Evolutionary conservation across 2,113 vertebrate genomes (phyloP).

Genomic region (Struthidea cinerea): DNA sequence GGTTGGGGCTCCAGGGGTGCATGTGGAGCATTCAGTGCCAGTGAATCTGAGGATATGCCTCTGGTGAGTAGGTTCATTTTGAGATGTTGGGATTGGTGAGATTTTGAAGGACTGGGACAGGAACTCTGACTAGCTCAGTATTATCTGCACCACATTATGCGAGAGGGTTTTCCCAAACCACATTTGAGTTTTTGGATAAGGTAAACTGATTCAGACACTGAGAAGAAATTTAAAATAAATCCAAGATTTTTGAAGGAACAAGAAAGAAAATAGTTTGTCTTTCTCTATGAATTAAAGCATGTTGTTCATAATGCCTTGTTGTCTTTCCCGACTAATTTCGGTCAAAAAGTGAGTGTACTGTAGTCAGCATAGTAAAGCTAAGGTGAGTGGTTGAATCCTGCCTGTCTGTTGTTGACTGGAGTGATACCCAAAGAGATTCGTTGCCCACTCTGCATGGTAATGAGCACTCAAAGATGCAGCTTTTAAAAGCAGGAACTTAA

Average conservation of each 20-base stretch:
- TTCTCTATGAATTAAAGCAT: background rate
- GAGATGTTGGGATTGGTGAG: background rate
- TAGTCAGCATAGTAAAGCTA: background rate
- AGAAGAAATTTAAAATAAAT: background rate
- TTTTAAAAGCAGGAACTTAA: conserved; percentile 25
- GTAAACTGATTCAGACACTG: background rate
- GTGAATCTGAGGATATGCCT: background rate
- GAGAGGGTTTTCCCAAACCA: fast-evolving
- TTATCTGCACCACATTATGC: background rate
- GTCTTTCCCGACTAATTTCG: background rate
- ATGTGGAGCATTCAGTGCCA: too few relatives aligned
- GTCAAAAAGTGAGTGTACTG: background rate
- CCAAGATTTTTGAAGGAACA: background rate
- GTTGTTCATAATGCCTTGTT: background rate
- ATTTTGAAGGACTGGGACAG: background rate
- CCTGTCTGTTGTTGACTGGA: background rate
- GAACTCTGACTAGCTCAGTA: background rate
- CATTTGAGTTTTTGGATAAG: background rate
- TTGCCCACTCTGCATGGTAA: background rate
- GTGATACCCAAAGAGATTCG: background rate
- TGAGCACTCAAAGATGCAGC: background rate
- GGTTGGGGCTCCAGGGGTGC: background rate
- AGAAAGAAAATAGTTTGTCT: background rate
- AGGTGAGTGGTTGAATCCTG: background rate
- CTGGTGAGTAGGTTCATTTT: background rate